Base-by-base conservation (phyloP, 2,888 invertebrate genomes). In the Agrotis exclamationis region DNA sequence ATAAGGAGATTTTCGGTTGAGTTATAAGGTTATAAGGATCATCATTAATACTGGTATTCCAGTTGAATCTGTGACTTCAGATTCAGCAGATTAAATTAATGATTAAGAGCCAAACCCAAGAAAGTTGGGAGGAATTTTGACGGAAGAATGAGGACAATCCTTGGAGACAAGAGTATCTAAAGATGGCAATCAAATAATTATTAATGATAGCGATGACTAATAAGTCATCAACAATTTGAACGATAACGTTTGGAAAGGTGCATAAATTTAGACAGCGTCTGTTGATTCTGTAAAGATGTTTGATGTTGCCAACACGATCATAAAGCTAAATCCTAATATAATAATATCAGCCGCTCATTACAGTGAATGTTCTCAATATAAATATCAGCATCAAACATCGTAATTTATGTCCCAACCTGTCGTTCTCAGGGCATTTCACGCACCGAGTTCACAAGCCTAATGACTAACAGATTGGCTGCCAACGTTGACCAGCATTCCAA, bases 341-440 rank as follows among this genome's bases (percentile, higher is more conserved):
- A 60, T 50, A 39, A 53, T 22, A 13, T 54, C 14, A 50, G 13
- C 44, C 47, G 18, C 28, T 45, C 7, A 80, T 62, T 28, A 39
- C 16, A 50, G 48, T 50, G 62, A 68, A 71, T 51, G 62, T 28
- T 54, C 57, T 50, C 28, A 57, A 68, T 77, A 64, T 79, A 80
- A 76, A 39, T 54, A 63, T 69, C 22, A 59, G 6, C 20, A 63
- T 72, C 64, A 63, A 54, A 45, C 57, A 39, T 59, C 28, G 54
- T 75, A 74, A 80, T 67, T 78, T 80, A 73, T 75, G 59, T 28
- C 54, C 73, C 73, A 77, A 83, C 28, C 74, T 63, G 58, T 24
- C 51, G 79, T 83, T 84, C 82, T 67, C 82, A 83, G 73, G 82
- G 64, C 84, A 83, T 81, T 83, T 81, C 79, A 81, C 79, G 84